Conservation (phyloP, 64 coral and sea anemone genomes). For the Stichodactyla mertensii region DNA sequence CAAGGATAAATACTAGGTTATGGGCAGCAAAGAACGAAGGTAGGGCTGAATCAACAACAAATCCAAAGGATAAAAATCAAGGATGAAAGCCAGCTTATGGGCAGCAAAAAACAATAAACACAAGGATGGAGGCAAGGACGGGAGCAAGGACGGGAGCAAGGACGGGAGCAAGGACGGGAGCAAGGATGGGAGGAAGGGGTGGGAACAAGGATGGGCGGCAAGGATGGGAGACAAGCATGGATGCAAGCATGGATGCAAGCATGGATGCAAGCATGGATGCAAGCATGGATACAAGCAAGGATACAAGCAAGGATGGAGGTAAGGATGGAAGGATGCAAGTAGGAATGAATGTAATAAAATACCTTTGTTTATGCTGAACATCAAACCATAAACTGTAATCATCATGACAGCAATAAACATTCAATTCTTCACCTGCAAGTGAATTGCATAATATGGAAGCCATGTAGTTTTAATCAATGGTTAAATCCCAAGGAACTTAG, state of each 20-base stretch:
- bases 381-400: slow-evolving; percentile 96
- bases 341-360: neutral
- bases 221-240: no score
- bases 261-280: neutral
- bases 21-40: no score
- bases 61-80: no score
- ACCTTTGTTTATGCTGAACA: slow-evolving; percentile 27
- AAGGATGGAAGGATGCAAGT: neutral
- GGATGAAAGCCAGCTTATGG: no score
- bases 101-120: no score
- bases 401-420: slow-evolving; percentile 74
- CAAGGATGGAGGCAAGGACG: no score
- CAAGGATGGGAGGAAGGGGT: neutral
- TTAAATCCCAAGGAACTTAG: no score
- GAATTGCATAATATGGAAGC: neutral
- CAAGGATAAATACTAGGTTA: no score
- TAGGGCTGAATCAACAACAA: no score
- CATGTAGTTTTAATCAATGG: no score
- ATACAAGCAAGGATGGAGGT: neutral
- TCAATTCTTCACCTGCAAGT: slow-evolving; percentile 54
- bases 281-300: neutral
- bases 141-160: no score
- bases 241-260: neutral
- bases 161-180: no score
- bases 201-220: neutral